Evolutionary conservation across 2,888 invertebrate species (phyloP).

Genomic region (Trisateles emortualis): DNA sequence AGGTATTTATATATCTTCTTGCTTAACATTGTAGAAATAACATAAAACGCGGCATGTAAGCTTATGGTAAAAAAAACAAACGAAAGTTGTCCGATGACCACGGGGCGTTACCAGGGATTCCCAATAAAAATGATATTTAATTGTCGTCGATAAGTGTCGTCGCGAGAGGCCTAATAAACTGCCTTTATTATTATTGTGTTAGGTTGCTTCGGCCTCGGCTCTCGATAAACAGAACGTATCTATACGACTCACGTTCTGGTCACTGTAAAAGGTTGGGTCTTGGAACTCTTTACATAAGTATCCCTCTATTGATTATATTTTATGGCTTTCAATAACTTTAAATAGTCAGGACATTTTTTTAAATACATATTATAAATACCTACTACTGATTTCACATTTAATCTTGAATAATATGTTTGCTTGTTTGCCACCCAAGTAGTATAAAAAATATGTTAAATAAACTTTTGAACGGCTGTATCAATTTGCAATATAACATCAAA

Average conservation of each 20-base stretch:
- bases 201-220: conserved; percentile 63
- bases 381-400: too few relatives aligned
- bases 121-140: conserved; percentile 86
- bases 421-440: too few relatives aligned
- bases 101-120: conserved; percentile 76
- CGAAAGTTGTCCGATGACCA: conserved; percentile 65
- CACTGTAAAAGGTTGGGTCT: conserved; percentile 54
- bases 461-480: too few relatives aligned
- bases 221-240: conserved; percentile 71
- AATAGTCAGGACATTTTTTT: too few relatives aligned
- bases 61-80: conserved; percentile 65
- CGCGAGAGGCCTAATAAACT: conserved; percentile 82
- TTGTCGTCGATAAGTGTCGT: conserved; percentile 82
- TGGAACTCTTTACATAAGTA: conserved; percentile 39
- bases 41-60: conserved; percentile 59
- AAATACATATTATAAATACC: too few relatives aligned
- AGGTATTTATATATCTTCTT: too few relatives aligned
- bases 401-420: too few relatives aligned
- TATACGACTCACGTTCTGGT: conserved; percentile 47
- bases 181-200: conserved; percentile 82
- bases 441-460: too few relatives aligned
- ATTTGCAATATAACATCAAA: too few relatives aligned
- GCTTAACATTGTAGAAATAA: conserved; percentile 55
- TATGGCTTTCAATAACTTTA: background rate
- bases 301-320: background rate